phyloP scores from a whole-genome alignment of 2,797 vertebrate species.

The Sebastes umbrosus region DNA sequence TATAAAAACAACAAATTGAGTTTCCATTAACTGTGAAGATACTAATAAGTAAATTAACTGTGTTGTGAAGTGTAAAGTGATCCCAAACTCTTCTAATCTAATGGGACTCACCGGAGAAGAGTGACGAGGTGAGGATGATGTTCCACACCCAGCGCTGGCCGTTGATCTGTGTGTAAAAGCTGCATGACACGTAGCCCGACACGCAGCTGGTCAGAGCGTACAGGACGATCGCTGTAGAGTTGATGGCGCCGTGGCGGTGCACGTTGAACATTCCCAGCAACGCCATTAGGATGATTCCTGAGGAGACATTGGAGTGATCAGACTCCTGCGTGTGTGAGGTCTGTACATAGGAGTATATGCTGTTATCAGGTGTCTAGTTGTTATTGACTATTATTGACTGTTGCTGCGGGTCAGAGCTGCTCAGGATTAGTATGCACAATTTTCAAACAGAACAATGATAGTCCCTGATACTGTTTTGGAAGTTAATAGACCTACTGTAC shows the following conservation, averaged over 20 bases:
- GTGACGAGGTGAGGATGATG: constrained; percentile 91
- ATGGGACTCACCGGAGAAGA: constrained; percentile 88
- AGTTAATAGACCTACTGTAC: neutral
- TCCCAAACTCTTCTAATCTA: neutral
- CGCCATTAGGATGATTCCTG: constrained; percentile 92
- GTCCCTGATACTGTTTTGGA: neutral
- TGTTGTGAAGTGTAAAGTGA: neutral
- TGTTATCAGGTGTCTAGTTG: neutral
- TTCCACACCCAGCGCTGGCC: constrained; percentile 95
- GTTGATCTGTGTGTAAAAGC: constrained; percentile 93
- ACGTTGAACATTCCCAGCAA: constrained; percentile 93
- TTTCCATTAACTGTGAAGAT: neutral
- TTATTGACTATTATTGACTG: too few relatives aligned
- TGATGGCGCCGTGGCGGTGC: constrained; percentile 93
- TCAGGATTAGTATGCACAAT: too few relatives aligned
- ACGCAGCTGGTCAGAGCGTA: constrained; percentile 94
- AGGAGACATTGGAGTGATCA: neutral
- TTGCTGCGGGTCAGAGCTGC: too few relatives aligned
- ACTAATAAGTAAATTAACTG: neutral
- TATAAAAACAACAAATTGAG: neutral
- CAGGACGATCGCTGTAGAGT: constrained; percentile 90
- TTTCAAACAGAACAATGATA: neutral
- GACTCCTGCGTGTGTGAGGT: neutral
- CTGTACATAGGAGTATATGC: neutral
- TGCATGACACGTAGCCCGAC: constrained; percentile 91